A percentile compares a stretch with the other conserved stretches of the same genome.
These are phyloP conservation scores for Eupithecia exiguata DNA, from an alignment of 2,888 invertebrate species.

Conservation along the genomic window DNA sequence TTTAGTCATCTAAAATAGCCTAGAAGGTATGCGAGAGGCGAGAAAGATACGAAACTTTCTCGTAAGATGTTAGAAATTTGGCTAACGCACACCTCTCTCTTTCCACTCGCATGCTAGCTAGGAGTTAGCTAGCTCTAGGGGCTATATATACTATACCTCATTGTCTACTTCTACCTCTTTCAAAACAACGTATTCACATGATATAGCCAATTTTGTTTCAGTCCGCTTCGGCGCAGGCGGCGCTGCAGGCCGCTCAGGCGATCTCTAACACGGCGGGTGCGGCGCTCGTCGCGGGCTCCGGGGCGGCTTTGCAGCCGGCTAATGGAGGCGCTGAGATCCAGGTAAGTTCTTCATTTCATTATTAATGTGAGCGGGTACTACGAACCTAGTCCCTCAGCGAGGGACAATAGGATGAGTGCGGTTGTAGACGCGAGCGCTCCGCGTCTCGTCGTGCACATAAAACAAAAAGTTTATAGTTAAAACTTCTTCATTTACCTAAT, in stretches of 20 bases:
- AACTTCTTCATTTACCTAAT: too few species aligned
- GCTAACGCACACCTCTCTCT: not conserved
- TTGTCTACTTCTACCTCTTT: conserved; percentile 1
- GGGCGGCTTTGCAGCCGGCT: conserved; percentile 85
- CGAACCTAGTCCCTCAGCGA: not conserved
- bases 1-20: not conserved
- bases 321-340: conserved; percentile 84
- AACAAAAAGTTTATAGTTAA: too few species aligned
- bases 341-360: conserved; percentile 45
- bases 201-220: conserved; percentile 74
- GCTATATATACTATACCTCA: not conserved
- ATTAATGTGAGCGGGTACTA: not conserved
- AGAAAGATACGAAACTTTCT: not conserved
- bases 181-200: conserved; percentile 35
- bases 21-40: not conserved
- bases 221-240: conserved; percentile 93
- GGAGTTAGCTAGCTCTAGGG: not conserved
- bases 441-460: too few species aligned
- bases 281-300: conserved; percentile 86
- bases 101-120: not conserved
- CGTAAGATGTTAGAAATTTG: not conserved
- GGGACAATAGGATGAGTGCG: not conserved
- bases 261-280: conserved; percentile 86
- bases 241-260: conserved; percentile 93
- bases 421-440: too few species aligned